Base-by-base conservation (phyloP, 2,113 vertebrate genomes). In the Hyperopisus bebe region DNA sequence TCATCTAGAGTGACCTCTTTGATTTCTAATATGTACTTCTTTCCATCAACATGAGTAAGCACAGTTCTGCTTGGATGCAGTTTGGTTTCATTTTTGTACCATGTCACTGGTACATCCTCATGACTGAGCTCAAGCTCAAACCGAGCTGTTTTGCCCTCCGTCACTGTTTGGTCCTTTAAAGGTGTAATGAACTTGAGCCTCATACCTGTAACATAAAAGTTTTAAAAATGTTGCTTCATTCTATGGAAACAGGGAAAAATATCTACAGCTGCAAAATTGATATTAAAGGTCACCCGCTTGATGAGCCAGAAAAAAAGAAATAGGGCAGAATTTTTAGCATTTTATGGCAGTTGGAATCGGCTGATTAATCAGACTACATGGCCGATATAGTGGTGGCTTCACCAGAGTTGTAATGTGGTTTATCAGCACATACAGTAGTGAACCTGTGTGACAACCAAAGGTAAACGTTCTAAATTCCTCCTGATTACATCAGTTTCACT, bases 91-190 rank as follows among this genome's bases (percentile, higher is more conserved):
- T 99, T 99, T 96, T 97, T 97, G 95, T 95, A 99, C 98, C 98
- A 99, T 74, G 95, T 97, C 50, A 99, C 95, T 0, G 93, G 97
- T 91, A 99, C 95, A 91, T 97, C 96, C 89, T 98, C 98, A 85
- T 99, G 98, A 90, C 98, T 99, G 90, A 99, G 96, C 91, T 99
- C 98, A 94, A 99, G 95, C 85, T 98, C 97, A 91, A 99, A 99
- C 24, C 93, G 94, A 94, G 98, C 98, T 0, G 96, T 98, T 91
- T 97, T 93, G 5, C 98, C 97, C 94, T 99, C 98, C 94, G 99
- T 99, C 74, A 99, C 97, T 3, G 97, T 99, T 95, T 99, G 98
- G 93, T 99, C 98, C 93, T 97, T 96, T 88, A 99, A 94, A 47
- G 98, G 97, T 5, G 96, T 95, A 90, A 98, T 95, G 94, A 98